Evolutionary conservation across 2,888 invertebrate species (phyloP).

Genomic region (Oscheius sp.): DNA sequence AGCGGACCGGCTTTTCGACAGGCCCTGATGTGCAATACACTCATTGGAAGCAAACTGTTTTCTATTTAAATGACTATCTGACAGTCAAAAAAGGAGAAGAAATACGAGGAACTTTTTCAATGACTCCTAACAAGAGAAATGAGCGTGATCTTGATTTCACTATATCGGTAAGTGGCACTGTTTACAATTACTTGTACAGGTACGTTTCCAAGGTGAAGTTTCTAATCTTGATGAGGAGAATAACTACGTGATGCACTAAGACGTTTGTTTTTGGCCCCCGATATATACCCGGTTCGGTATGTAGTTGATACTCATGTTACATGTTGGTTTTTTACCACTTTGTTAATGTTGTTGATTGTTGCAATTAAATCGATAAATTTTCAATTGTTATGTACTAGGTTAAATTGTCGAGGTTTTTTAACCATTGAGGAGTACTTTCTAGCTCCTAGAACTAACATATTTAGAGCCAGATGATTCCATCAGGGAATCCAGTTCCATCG

Average conservation of each 20-base stretch:
- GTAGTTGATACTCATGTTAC: constrained; percentile 29
- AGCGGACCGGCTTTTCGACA: constrained; percentile 95
- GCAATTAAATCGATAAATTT: constrained; percentile 4
- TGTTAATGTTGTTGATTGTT: constrained; percentile 31
- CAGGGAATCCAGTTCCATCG: background rate
- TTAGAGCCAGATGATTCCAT: background rate
- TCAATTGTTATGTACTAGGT: too few species aligned
- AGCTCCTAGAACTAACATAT: background rate
- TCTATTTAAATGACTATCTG: constrained; percentile 95
- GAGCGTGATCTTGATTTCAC: constrained; percentile 94
- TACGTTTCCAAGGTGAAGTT: constrained; percentile 78
- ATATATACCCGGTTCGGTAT: background rate
- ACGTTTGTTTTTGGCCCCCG: constrained; percentile 1
- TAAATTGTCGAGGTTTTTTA: background rate
- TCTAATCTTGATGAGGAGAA: constrained; percentile 71
- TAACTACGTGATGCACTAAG: constrained; percentile 74
- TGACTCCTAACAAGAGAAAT: constrained; percentile 95
- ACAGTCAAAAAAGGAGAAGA: constrained; percentile 94
- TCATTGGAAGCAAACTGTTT: constrained; percentile 99
- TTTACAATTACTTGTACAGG: constrained; percentile 2
- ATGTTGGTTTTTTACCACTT: constrained; percentile 13
- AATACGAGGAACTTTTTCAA: constrained; percentile 82
- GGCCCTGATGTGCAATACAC: constrained; percentile 95
- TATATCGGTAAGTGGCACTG: constrained; percentile 72
- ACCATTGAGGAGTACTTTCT: background rate